phyloP scores from a whole-genome alignment of 2,797 vertebrate genomes.

The Jordanella pulchra region DNA sequence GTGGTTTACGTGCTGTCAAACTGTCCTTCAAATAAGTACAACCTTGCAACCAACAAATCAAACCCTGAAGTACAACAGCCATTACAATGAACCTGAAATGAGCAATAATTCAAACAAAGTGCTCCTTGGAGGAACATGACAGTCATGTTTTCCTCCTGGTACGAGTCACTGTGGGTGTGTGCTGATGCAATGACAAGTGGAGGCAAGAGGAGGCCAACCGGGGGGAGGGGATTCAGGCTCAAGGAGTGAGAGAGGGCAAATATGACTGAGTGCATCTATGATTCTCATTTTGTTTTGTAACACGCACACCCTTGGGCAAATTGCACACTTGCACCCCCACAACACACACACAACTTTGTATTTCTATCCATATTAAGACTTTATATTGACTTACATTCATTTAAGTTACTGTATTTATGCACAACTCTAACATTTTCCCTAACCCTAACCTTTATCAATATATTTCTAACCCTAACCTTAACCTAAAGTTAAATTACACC shows the following conservation, averaged over 20 bases:
- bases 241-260: constrained; percentile 42
- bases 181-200: constrained; percentile 51
- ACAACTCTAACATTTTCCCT: no score
- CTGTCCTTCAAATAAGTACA: constrained; percentile 18
- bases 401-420: no score
- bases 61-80: constrained; percentile 19
- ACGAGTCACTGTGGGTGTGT: constrained; percentile 47
- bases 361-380: no score
- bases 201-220: constrained; percentile 22
- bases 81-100: constrained; percentile 48
- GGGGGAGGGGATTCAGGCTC: constrained; percentile 31
- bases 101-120: constrained; percentile 60
- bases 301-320: constrained; percentile 41
- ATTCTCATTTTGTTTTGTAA: constrained; percentile 56
- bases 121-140: constrained; percentile 52
- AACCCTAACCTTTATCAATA: no score
- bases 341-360: constrained; percentile 6
- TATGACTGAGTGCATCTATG: constrained; percentile 51
- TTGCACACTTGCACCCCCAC: constrained; percentile 13
- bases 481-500: no score
- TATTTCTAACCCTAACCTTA: no score
- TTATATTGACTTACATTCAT: no score
- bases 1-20: constrained; percentile 22
- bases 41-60: constrained; percentile 13
- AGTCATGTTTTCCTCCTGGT: constrained; percentile 49